Percentiles rank a stretch among this genome's conserved stretches.
Conservation (phyloP, 2,888 invertebrate species). For the Cryptus viduatorius region DNA sequence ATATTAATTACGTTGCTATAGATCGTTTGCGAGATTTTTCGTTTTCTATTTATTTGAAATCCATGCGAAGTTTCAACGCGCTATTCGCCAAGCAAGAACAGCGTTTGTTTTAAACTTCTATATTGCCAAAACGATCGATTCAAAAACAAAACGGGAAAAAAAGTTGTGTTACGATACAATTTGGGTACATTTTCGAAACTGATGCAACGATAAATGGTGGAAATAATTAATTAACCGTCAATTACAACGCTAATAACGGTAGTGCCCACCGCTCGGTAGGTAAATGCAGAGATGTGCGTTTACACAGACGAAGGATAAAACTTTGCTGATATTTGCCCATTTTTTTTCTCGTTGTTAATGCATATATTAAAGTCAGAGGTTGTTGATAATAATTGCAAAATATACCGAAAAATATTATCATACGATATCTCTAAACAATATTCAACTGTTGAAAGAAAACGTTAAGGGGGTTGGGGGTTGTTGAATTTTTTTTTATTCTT, state of each 20-base stretch:
- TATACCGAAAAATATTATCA: constrained; percentile 21
- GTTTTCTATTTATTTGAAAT: not conserved
- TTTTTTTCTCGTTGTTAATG: constrained; percentile 41
- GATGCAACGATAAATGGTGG: not conserved
- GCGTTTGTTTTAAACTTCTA: constrained; percentile 2
- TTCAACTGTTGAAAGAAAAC: constrained; percentile 24
- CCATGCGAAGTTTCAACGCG: not conserved
- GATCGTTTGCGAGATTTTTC: constrained; percentile 1
- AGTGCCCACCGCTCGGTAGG: constrained; percentile 47
- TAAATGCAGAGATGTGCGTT: constrained; percentile 34
- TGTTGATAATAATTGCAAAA: constrained; percentile 21
- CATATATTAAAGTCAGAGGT: constrained; percentile 19
- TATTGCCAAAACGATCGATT: constrained; percentile 7
- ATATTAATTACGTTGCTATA: constrained; percentile 33
- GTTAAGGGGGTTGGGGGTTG: not conserved
- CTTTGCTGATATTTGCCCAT: constrained; percentile 31
- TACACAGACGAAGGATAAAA: constrained; percentile 18
- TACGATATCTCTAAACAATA: constrained; percentile 4
- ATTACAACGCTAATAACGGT: not conserved
- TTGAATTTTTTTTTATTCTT: constrained; percentile 23
- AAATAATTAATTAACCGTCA: not conserved
- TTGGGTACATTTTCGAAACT: not conserved
- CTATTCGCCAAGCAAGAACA: constrained; percentile 2
- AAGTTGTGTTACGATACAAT: constrained; percentile 15
- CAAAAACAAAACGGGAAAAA: not conserved